Conservation (phyloP, 2,888 invertebrate species). For the Paralinhomoeus sp. region DNA sequence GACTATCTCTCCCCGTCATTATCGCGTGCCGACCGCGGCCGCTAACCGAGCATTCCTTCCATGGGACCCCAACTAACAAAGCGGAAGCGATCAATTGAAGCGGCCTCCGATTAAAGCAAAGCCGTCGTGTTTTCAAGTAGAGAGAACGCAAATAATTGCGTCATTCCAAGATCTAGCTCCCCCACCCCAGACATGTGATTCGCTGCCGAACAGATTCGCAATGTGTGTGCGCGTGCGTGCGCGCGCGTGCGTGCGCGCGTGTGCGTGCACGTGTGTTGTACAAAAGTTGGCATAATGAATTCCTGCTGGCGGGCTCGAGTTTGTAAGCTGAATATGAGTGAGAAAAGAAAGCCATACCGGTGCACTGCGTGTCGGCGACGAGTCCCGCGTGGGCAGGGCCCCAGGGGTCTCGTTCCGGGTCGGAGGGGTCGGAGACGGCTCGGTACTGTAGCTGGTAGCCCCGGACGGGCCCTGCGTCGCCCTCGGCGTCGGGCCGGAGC, state of each 20-base stretch:
- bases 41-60: no score
- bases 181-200: no score
- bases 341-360: background rate
- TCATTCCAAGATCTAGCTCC: no score
- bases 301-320: background rate
- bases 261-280: background rate
- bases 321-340: background rate
- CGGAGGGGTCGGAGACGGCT: no score
- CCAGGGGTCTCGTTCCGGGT: conserved; percentile 2
- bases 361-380: conserved; percentile 4
- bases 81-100: no score
- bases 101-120: no score
- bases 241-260: background rate
- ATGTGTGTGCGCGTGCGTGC: background rate
- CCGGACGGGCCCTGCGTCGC: conserved; percentile 12
- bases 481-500: conserved; percentile 14
- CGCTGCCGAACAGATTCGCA: no score
- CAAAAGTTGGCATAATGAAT: background rate
- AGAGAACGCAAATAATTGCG: no score
- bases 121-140: no score
- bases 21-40: no score
- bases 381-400: conserved; percentile 4
- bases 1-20: no score
- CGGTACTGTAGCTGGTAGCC: conserved; percentile 15
- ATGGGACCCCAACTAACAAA: no score